Conservation (phyloP, 2,888 invertebrate genomes). For the Nomada flava region DNA sequence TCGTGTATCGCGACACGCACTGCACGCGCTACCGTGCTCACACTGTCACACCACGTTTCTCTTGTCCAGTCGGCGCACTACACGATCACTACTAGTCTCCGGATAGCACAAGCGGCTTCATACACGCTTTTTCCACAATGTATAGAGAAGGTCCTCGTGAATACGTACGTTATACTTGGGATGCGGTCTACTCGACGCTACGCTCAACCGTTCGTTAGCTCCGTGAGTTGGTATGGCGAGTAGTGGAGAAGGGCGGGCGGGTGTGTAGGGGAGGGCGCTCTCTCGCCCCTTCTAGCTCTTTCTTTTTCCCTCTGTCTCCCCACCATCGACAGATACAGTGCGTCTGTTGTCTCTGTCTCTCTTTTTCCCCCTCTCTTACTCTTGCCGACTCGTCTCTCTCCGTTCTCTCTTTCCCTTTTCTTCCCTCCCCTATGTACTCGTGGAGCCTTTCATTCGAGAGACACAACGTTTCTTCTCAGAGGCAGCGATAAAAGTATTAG, state of each 20-base stretch:
- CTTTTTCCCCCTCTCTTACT: slow-evolving; percentile 44
- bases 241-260: slow-evolving; percentile 73
- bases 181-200: slow-evolving; percentile 83
- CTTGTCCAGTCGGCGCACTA: slow-evolving; percentile 65
- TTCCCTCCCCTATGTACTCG: slow-evolving; percentile 51
- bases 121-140: slow-evolving; percentile 65
- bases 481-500: slow-evolving; percentile 51
- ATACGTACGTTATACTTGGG: slow-evolving; percentile 77
- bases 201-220: slow-evolving; percentile 83
- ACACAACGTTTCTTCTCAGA: slow-evolving; percentile 55
- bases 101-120: slow-evolving; percentile 50
- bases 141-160: slow-evolving; percentile 64
- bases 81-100: slow-evolving; percentile 67
- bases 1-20: slow-evolving; percentile 67
- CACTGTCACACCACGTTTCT: slow-evolving; percentile 68
- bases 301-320: slow-evolving; percentile 78
- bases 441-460: slow-evolving; percentile 60
- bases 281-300: slow-evolving; percentile 73
- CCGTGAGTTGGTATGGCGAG: slow-evolving; percentile 79
- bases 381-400: slow-evolving; percentile 36
- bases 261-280: slow-evolving; percentile 69
- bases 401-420: slow-evolving; percentile 46
- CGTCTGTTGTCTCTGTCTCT: slow-evolving; percentile 61
- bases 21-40: slow-evolving; percentile 66
- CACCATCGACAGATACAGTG: slow-evolving; percentile 73